Base-by-base conservation (phyloP, 2,888 invertebrate species). In the Ariolimax columbianus region DNA sequence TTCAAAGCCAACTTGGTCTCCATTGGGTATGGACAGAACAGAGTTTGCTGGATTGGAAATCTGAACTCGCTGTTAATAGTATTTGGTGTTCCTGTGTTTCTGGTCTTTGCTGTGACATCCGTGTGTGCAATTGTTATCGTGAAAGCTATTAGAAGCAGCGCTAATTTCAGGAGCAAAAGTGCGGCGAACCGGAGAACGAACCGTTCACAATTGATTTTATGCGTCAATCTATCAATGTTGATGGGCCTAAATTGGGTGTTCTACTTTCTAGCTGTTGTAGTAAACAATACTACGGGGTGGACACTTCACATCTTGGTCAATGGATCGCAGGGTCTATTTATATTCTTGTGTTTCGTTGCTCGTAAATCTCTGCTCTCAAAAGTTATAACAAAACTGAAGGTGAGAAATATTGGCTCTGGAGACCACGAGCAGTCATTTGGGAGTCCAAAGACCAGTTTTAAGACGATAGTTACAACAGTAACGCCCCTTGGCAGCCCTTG, bases 161-260 rank as follows among this genome's bases (percentile, higher is more conserved):
- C 63, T 17, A 79, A 75, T 0, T 77, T 82, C 43, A 77, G 82
- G 3, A 77, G 66, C 7, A 68, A 36, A 17, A 79, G 38, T 55
- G 33, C 63, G 26, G 14, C 26, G 26, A 40, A 17, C 1, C 33
- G 40, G 1, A 72, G 38, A 26, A 73, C 36, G 19, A 40, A 43
- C 23, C 33, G 73, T 17, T 59, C 30, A 38, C 84, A 79, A 36
- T 51, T 86, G n/a, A 47, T 78, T 23, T 36, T 82, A 36, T 87
- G 83, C 38, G 38, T 85, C 66, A 77, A 77, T 51, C 43, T 87
- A 51, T 75, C 84, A 9, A 30, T 87, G 17, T 55, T 87, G 38
- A 86, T 87, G 87, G 87, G 87, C 19, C 43, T 83, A 14, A 82
- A 66, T 30, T 87, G 87, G 87, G 30, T 82, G 23, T 72, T 87